Base-by-base conservation (phyloP, 2,797 vertebrate genomes). In the Cryptoprocta ferox region DNA sequence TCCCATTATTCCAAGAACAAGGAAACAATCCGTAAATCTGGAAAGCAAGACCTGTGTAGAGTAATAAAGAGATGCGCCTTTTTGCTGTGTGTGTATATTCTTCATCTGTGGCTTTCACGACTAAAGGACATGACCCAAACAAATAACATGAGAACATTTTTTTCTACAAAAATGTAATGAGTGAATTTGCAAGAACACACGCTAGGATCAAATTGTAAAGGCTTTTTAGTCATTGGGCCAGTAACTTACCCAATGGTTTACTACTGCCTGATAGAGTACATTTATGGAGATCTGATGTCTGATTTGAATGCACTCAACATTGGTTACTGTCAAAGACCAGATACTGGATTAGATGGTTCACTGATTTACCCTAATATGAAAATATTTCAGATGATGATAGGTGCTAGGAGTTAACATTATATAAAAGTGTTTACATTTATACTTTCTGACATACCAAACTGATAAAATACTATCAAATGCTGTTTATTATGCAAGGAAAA, bases 1-100 rank as follows among this genome's bases (percentile, higher is more conserved):
- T 89, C 85, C 94, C 90, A 96, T 94, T 97, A 97, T 97, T 89
- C 86, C 63, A 95, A 96, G 97, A 94, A 97, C 97, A 97, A 97
- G 97, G 92, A 97, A 95, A 92, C 35, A 91, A 92, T 95, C 95
- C 84, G 92, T 68, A 82, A 88, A 95, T 95, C 68, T 86, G 75
- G 97, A 96, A 96, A 97, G 95, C 94, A 96, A 91, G 91, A 91
- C 82, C 45, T 68, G 30, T 61, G 86, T 61, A 86, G 50, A 16
- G 85, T 89, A 94, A 87, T 92, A 97, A 81, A 96, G 93, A 95
- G 91, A 68, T 10, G 79, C 11, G 71, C 56, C 75, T 96, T 85
- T 78, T 48, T 87, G 82, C 45, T 66, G 32, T 92, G 45, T 91
- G n/a, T 50, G 4, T 32, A 35, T 50, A 83, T 63, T 95, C 71